Percentiles rank a stretch among this genome's conserved stretches.
Evolutionary conservation across 2,888 invertebrate species (phyloP).

Genomic region (Desoria tigrina): DNA sequence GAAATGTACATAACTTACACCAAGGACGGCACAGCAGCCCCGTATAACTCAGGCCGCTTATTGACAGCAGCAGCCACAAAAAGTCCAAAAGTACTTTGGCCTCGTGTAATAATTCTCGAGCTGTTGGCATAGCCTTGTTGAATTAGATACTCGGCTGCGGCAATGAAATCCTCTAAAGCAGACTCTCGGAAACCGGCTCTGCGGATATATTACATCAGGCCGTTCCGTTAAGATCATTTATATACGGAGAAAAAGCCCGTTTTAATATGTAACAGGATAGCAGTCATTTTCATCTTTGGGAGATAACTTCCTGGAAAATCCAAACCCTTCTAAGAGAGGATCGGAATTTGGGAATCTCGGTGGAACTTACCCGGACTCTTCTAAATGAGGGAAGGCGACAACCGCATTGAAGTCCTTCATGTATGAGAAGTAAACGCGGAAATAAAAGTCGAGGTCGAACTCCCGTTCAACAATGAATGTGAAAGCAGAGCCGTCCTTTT

Average conservation of each 20-base stretch:
- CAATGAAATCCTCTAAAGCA: conserved; percentile 59
- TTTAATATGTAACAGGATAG: too few relatives aligned
- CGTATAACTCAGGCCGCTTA: conserved; percentile 91
- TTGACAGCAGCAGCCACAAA: conserved; percentile 40
- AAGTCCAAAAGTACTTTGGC: conserved; percentile 39
- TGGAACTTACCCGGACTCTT: conserved; percentile 31
- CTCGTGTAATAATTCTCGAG: conserved; percentile 62
- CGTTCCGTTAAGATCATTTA: neutral
- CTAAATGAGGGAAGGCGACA: conserved; percentile 41
- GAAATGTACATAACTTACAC: conserved; percentile 65
- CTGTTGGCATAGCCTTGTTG: conserved; percentile 74
- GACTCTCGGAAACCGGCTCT: conserved; percentile 40
- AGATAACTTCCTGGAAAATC: conserved; percentile 3
- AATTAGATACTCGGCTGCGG: conserved; percentile 85
- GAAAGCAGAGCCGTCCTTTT: conserved; percentile 34
- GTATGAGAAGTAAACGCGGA: conserved; percentile 40
- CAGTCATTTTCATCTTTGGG: neutral
- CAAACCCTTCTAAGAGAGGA: too few relatives aligned
- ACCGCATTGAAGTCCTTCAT: conserved; percentile 45
- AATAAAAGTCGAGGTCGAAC: conserved; percentile 38
- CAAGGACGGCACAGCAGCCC: conserved; percentile 88
- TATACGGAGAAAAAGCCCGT: too few relatives aligned
- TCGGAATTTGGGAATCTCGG: too few relatives aligned
- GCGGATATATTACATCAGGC: conserved; percentile 9
- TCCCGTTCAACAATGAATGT: conserved; percentile 41